phyloP scores from a whole-genome alignment of 2,888 invertebrate species.

The Mycalesis mineus region DNA sequence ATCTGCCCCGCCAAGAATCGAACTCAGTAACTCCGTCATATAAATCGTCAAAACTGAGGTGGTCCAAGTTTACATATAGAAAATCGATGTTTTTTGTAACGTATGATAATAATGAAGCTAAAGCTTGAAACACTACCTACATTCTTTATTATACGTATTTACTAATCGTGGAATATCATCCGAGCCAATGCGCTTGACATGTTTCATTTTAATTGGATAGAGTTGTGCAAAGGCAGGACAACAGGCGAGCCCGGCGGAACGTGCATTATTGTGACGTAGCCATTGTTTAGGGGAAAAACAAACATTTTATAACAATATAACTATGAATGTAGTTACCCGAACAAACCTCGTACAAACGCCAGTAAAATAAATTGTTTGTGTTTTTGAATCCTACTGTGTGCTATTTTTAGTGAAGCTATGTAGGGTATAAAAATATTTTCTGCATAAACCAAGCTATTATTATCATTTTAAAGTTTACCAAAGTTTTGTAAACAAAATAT shows the following conservation, averaged over 20 bases:
- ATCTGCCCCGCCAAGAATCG: too few species aligned
- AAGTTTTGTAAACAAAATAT: too few species aligned
- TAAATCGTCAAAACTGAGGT: too few species aligned
- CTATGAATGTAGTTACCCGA: conserved; percentile 30
- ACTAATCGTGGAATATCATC: conserved; percentile 46
- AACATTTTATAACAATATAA: conserved; percentile 48
- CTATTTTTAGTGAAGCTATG: background rate
- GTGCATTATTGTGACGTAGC: conserved; percentile 58
- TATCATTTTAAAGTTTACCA: too few species aligned
- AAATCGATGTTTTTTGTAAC: too few species aligned
- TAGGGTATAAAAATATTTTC: background rate
- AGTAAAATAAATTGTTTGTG: background rate
- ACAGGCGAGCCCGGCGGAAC: conserved; percentile 42
- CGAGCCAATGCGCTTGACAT: conserved; percentile 63
- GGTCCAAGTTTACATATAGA: too few species aligned
- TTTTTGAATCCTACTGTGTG: background rate
- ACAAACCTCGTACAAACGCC: conserved; percentile 19
- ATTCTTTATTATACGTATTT: background rate
- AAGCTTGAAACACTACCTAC: too few species aligned
- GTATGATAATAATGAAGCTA: too few species aligned
- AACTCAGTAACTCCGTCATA: too few species aligned
- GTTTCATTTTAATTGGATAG: conserved; percentile 71
- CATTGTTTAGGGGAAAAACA: conserved; percentile 61
- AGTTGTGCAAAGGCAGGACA: conserved; percentile 55
- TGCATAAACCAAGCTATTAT: too few species aligned